Evolutionary conservation across 2,888 invertebrate species (phyloP).

Genomic region (Nymphalis urticae): DNA sequence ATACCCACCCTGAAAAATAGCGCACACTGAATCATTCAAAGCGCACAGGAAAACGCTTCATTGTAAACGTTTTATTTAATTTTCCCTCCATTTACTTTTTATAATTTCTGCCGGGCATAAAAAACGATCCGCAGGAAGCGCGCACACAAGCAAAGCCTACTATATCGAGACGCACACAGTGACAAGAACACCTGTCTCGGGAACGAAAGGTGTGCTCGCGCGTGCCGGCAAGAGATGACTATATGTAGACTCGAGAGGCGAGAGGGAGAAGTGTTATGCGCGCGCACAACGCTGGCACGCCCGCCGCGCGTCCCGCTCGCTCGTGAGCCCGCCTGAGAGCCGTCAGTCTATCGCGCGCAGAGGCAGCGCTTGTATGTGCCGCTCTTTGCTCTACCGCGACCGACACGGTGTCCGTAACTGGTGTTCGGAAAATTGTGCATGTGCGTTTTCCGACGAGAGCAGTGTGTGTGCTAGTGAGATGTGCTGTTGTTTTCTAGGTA

Average conservation of each 20-base stretch:
- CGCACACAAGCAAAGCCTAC: constrained; percentile 61
- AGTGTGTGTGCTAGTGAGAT: constrained; percentile 81
- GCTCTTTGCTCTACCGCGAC: constrained; percentile 74
- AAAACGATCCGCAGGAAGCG: constrained; percentile 81
- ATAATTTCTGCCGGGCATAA: constrained; percentile 80
- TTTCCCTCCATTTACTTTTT: constrained; percentile 82
- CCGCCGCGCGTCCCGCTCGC: constrained; percentile 79
- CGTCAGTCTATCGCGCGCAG: constrained; percentile 79
- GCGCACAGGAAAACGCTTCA: constrained; percentile 80
- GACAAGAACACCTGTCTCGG: constrained; percentile 79
- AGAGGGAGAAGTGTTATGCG: constrained; percentile 68
- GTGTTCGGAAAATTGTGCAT: constrained; percentile 82
- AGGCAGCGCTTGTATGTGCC: constrained; percentile 74
- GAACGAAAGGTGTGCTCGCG: constrained; percentile 79
- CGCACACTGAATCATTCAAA: constrained; percentile 78
- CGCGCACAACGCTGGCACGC: constrained; percentile 75
- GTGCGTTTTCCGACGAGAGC: constrained; percentile 79
- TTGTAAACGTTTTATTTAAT: constrained; percentile 82
- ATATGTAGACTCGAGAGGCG: constrained; percentile 53
- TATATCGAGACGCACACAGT: constrained; percentile 74
- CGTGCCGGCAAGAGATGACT: constrained; percentile 61
- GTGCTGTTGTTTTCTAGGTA: constrained; percentile 82
- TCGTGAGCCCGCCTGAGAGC: constrained; percentile 58
- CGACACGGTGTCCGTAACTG: constrained; percentile 80
- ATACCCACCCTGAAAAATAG: constrained; percentile 71